These are phyloP conservation scores for Dolomedes plantarius DNA, from an alignment of 2,888 invertebrate genomes.

Conservation along the genomic window DNA sequence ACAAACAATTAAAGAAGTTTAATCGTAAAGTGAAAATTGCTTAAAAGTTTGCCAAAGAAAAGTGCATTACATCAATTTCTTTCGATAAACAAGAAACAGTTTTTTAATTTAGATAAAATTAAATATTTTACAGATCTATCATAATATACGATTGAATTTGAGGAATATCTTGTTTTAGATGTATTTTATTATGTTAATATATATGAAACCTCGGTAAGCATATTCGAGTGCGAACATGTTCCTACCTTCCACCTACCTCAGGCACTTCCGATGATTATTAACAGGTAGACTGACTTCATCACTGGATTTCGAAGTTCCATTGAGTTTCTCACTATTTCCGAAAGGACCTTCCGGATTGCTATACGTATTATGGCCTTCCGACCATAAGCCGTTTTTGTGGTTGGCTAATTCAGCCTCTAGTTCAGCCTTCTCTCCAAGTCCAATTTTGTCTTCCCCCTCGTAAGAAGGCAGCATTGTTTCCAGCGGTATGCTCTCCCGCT, in stretches of 20 bases:
- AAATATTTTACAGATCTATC: no score
- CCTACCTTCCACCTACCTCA: slow-evolving; percentile 66
- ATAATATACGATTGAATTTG: no score
- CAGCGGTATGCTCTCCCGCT: slow-evolving; percentile 44
- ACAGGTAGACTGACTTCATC: slow-evolving; percentile 47
- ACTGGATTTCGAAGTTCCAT: slow-evolving; percentile 38
- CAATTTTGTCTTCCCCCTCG: background rate
- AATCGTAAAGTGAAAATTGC: no score
- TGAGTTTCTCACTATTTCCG: slow-evolving; percentile 41
- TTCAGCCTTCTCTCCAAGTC: slow-evolving; percentile 36
- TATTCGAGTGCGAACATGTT: slow-evolving; percentile 32
- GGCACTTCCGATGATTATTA: slow-evolving; percentile 63
- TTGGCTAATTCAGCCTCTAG: slow-evolving; percentile 41
- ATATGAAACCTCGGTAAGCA: slow-evolving; percentile 18
- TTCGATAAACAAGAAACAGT: no score
- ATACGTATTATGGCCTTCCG: slow-evolving; percentile 26
- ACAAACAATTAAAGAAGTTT: no score
- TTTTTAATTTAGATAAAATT: no score
- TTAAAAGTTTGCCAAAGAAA: no score
- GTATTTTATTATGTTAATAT: background rate
- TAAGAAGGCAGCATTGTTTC: slow-evolving; percentile 50
- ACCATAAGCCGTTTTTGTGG: slow-evolving; percentile 57
- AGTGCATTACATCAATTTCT: no score
- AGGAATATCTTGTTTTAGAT: no score
- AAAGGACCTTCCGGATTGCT: slow-evolving; percentile 28